Percentiles rank a stretch among this genome's conserved stretches.
Conservation (phyloP, 1,140 invertebrate genomes). For the Danaus melanippus region DNA sequence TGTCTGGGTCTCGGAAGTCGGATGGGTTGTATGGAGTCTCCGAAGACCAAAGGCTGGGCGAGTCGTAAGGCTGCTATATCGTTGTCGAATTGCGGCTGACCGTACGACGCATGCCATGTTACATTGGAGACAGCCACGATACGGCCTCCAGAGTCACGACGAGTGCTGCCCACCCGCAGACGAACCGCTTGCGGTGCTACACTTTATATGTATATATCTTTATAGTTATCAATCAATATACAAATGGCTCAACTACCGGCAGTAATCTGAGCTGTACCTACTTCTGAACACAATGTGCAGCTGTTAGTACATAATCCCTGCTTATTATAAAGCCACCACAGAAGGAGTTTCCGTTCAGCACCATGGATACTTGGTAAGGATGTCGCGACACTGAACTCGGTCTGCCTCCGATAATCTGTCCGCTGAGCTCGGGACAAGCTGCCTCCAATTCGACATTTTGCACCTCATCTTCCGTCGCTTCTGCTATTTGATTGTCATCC, state of each 20-base stretch:
- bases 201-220: conserved; percentile 23
- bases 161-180: conserved; percentile 56
- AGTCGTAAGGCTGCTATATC: conserved; percentile 58
- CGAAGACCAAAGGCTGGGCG: conserved; percentile 40
- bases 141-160: conserved; percentile 53
- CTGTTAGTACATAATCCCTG: conserved; percentile 55
- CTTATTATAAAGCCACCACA: conserved; percentile 67
- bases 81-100: conserved; percentile 54
- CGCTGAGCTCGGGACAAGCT: conserved; percentile 54
- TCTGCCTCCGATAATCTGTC: conserved; percentile 60
- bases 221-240: background rate
- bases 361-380: conserved; percentile 63
- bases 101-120: conserved; percentile 54
- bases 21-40: conserved; percentile 38
- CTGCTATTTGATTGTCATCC: conserved; percentile 23
- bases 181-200: conserved; percentile 34
- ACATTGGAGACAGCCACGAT: conserved; percentile 46
- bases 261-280: conserved; percentile 29
- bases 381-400: conserved; percentile 51
- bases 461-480: conserved; percentile 24
- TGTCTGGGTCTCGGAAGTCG: conserved; percentile 41
- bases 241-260: conserved; percentile 2
- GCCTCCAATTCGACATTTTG: conserved; percentile 44
- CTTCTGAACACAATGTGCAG: conserved; percentile 65
- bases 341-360: conserved; percentile 58